phyloP scores from a whole-genome alignment of 2,888 invertebrate genomes.

The Spisula subtruncata region DNA sequence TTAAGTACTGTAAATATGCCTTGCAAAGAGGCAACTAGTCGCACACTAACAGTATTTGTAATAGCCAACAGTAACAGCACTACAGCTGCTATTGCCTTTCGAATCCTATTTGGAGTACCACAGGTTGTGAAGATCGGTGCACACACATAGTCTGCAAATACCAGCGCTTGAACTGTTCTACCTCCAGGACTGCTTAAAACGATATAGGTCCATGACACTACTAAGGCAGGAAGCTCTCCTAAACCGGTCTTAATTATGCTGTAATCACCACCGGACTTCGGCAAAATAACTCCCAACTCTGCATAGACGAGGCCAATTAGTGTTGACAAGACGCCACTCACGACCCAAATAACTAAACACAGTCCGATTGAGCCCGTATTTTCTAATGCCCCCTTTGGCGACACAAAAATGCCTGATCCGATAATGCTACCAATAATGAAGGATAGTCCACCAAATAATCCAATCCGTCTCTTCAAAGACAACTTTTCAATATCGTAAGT shows the following conservation, averaged over 20 bases:
- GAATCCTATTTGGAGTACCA: constrained; percentile 70
- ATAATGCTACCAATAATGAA: constrained; percentile 72
- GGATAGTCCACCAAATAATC: constrained; percentile 48
- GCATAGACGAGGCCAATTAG: constrained; percentile 93
- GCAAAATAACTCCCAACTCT: constrained; percentile 93
- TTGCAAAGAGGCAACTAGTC: constrained; percentile 96
- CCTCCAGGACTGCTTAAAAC: constrained; percentile 80
- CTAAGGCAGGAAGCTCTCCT: constrained; percentile 88
- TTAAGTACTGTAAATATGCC: constrained; percentile 98
- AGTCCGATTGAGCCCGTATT: constrained; percentile 95
- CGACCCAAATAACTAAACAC: constrained; percentile 70
- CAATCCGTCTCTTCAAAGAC: constrained; percentile 58
- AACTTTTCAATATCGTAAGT: constrained; percentile 41
- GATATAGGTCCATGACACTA: constrained; percentile 89
- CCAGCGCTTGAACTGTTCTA: constrained; percentile 88
- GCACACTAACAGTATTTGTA: constrained; percentile 98
- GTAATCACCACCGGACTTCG: constrained; percentile 94
- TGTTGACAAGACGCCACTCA: constrained; percentile 63
- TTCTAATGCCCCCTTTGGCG: constrained; percentile 96
- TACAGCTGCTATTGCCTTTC: constrained; percentile 68
- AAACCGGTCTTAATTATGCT: constrained; percentile 89
- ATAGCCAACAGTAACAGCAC: constrained; percentile 93
- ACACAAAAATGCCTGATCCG: constrained; percentile 99
- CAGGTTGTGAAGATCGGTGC: constrained; percentile 76
- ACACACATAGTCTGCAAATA: constrained; percentile 78